Percentiles rank a stretch among this genome's conserved stretches.
Conservation (phyloP, 2,797 vertebrate genomes). For the Emydoidea blandingii region DNA sequence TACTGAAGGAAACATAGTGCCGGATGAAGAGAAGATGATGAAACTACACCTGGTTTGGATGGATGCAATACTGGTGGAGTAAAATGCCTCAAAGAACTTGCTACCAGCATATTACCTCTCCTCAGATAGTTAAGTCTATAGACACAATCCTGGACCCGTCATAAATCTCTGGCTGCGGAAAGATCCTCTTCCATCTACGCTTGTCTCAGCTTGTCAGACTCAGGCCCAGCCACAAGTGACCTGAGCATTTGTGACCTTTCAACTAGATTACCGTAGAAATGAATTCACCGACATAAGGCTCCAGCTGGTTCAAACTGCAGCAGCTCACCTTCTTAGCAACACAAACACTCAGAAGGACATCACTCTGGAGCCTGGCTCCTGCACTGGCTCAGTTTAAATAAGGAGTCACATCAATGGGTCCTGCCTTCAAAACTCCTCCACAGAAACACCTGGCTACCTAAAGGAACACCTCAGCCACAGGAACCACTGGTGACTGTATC, state of each 20-base stretch:
- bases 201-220: not conserved
- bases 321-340: not conserved
- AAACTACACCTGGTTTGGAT: not conserved
- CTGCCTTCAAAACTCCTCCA: not conserved
- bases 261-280: not conserved
- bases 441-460: not conserved
- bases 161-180: not conserved
- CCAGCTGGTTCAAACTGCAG: not conserved
- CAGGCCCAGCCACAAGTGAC: not conserved
- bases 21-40: not conserved
- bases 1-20: not conserved
- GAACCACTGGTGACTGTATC: not conserved
- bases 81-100: not conserved
- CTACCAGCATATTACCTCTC: not conserved
- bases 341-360: not conserved
- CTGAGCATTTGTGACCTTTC: not conserved
- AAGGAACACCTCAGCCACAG: not conserved
- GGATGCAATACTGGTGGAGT: not conserved
- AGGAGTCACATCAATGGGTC: not conserved
- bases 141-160: not conserved
- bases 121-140: not conserved
- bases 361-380: not conserved
- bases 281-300: not conserved
- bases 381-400: not conserved
- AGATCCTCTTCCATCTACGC: not conserved